Evolutionary conservation across 2,797 vertebrate species (phyloP), one percentile per base, ranked within the genome.

Genomic region (Lycodopsis pacificus): DNA sequence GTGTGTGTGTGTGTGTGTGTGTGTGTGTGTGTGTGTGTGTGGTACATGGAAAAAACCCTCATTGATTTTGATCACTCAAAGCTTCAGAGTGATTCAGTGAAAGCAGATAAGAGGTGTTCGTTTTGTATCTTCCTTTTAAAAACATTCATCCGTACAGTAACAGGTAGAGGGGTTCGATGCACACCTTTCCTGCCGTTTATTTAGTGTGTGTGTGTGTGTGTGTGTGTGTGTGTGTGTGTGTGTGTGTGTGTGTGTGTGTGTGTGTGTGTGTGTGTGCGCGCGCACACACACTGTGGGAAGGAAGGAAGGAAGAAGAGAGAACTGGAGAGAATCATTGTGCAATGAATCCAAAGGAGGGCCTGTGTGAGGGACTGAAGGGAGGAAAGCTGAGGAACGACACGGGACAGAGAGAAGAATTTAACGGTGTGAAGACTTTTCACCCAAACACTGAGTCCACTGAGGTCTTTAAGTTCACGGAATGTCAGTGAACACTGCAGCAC

Each of bases 291-390:
- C 77, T 83, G 82, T 76, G 68, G 73, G 74, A 64, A 83, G 74
- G 81, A 91, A 89, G 89, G 81, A 91, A 89, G 89, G 85, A 90
- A 87, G 72, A 75, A 49, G 73, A 36, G 73, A 82, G 72, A 56
- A 71, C 71, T 65, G 83, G 66, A 89, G 86, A 84, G 80, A 84
- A 75, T 87, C 83, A 77, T 76, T 86, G 81, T 83, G 79, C 40
- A 73, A 85, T 85, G 73, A 81, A 77, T 86, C 80, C 70, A 66
- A 32, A 79, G 54, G 76, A 63, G 38, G 30, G 68, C n/a, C 46
- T 63, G 71, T 59, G 63, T 40, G 54, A 73, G 54, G 36, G 34
- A 42, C 15, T 12, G 77, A 22, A 63, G 36, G 48, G 42, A 81
- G 62, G 65, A 40, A 80, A 78, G 71, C 11, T 40, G 56, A 66